Base-by-base conservation (phyloP, 2,113 vertebrate species). In the Daphoenositta chrysoptera region DNA sequence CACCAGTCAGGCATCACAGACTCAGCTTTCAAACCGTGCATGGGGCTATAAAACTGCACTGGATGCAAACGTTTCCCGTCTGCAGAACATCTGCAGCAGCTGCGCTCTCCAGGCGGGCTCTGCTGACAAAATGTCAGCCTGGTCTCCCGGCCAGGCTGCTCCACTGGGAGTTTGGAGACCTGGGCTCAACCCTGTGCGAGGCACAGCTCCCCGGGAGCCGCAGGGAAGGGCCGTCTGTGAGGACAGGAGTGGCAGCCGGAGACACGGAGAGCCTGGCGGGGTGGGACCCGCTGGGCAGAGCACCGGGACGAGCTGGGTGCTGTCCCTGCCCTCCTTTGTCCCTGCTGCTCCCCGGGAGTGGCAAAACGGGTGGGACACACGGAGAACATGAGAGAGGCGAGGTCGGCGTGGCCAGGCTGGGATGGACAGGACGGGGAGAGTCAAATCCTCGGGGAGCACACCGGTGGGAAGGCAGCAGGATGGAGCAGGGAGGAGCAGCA, bases 71-170 rank as follows among this genome's bases (percentile, higher is more conserved):
- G 51, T 11, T 75, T 89, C 63, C 91, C 3, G 9, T 81, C 81
- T 89, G 83, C 64, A 90, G 63, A 93, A 86, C 88, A 90, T 81
- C 95, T 95, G 92, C 86, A 93, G 95, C 90, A 89, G 76, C 71
- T 90, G 92, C 11, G 66, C 85, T 86, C 61, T 45, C 88, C 92
- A 70, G 79, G 66, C 0, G 1, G 72, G 70, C 88, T 87, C 35
- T 71, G 44, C 79, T 83, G 89, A 61, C 58, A 69, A 35, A 94
- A 86, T 45, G 31, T 65, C 91, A 92, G 58, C 61, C 51, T 23
- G 50, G 75, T 23, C 61, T 90, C 72, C 75, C 76, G 56, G 42
- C 73, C 83, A 66, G 63, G 54, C 63, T 45, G 65, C 79, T 86
- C 75, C 24, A 2, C n/a, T 0, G 15, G 64, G 58, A 47, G 4